Percentiles rank a stretch among this genome's conserved stretches.
phyloP scores from a whole-genome alignment of 2,113 vertebrate species.

The cat (Felis catus) region DNA sequence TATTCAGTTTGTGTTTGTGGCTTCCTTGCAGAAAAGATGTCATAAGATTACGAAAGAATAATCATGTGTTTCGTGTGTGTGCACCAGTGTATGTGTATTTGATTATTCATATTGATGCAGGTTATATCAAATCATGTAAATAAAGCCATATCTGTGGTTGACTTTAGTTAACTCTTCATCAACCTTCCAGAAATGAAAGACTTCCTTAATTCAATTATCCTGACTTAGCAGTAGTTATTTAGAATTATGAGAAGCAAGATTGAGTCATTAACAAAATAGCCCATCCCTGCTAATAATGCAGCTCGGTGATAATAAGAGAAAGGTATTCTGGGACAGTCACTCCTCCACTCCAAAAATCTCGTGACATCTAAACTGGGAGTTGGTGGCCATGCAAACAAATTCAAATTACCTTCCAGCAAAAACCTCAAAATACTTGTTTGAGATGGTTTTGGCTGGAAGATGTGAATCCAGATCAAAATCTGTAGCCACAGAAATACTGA shows the following conservation, averaged over 20 bases:
- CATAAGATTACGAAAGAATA: neutral
- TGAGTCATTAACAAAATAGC: constrained; percentile 55
- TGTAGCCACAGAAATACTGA: constrained; percentile 74
- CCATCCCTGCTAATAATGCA: constrained; percentile 25
- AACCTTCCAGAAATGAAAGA: constrained; percentile 15
- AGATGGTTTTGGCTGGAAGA: constrained; percentile 63
- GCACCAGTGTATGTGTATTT: neutral
- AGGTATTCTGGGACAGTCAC: constrained; percentile 28
- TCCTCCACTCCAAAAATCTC: constrained; percentile 40
- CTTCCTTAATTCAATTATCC: neutral
- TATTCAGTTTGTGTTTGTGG: neutral
- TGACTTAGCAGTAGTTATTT: constrained; percentile 47
- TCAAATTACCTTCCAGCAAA: constrained; percentile 71
- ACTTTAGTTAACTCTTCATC: neutral
- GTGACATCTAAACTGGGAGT: constrained; percentile 62
- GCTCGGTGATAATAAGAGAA: constrained; percentile 28
- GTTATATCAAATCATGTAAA: neutral
- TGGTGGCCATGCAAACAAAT: constrained; percentile 69
- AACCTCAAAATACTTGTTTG: constrained; percentile 76
- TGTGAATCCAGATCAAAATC: constrained; percentile 64
- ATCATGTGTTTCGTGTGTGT: neutral
- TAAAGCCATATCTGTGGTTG: neutral
- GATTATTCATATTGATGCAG: neutral
- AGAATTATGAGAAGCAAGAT: constrained; percentile 12
- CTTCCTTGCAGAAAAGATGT: constrained; percentile 23